Conservation (phyloP, 2,797 vertebrate species). For the Astyanax mexicanus region DNA sequence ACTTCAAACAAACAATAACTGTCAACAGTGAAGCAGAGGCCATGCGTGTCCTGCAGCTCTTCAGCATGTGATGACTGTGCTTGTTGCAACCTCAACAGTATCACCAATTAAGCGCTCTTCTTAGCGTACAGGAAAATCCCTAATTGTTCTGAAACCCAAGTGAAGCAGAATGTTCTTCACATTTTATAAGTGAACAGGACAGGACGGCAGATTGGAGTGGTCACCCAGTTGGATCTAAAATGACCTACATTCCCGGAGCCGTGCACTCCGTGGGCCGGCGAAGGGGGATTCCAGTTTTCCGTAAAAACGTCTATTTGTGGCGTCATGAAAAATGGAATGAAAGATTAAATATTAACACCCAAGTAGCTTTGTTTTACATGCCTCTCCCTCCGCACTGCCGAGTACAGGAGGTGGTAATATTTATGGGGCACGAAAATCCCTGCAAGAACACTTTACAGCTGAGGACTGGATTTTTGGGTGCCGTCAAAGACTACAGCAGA, state of each 20-base stretch:
- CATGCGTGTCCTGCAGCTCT: background rate
- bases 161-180: slow-evolving; percentile 2
- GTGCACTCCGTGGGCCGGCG: slow-evolving; percentile 14
- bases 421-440: background rate
- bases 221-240: slow-evolving; percentile 53
- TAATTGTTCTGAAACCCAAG: background rate
- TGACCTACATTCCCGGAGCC: slow-evolving; percentile 54
- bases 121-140: background rate
- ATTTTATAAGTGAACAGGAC: background rate
- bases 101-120: background rate
- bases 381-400: background rate
- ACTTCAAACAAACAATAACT: background rate
- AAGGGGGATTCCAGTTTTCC: slow-evolving; percentile 33
- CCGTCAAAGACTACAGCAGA: background rate
- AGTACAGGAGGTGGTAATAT: background rate
- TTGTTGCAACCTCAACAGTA: background rate
- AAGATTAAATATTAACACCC: slow-evolving; percentile 30
- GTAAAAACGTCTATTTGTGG: slow-evolving; percentile 38
- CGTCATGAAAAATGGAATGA: slow-evolving; percentile 41
- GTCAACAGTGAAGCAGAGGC: background rate
- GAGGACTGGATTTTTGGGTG: background rate
- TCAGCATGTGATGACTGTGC: background rate
- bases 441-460: background rate
- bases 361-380: slow-evolving; percentile 32
- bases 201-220: slow-evolving; percentile 28